phyloP scores from a whole-genome alignment of 2,888 invertebrate species.

The Rhingia campestris region DNA sequence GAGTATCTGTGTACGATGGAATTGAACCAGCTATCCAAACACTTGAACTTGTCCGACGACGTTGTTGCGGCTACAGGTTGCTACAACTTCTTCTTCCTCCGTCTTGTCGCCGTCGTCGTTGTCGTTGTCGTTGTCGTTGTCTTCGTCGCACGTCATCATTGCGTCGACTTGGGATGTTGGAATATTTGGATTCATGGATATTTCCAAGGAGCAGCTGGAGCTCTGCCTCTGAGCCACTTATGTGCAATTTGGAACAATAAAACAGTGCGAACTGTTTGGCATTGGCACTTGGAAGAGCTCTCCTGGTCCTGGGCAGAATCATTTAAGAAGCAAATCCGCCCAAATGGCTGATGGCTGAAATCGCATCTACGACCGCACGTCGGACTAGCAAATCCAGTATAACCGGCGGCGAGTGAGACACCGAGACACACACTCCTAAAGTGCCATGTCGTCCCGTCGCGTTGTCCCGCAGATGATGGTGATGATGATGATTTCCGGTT shows the following conservation, averaged over 20 bases:
- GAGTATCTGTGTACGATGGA: slow-evolving; percentile 22
- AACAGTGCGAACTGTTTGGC: slow-evolving; percentile 69
- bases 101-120: neutral
- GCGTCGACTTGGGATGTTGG: slow-evolving; percentile 22
- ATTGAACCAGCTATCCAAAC: slow-evolving; percentile 60
- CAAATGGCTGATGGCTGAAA: slow-evolving; percentile 46
- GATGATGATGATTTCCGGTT: slow-evolving; percentile 67
- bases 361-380: slow-evolving; percentile 25
- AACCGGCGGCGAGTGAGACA: slow-evolving; percentile 44
- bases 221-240: slow-evolving; percentile 56
- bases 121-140: neutral
- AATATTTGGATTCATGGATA: too few species aligned
- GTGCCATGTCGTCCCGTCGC: slow-evolving; percentile 20
- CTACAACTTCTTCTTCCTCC: slow-evolving; percentile 47
- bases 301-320: slow-evolving; percentile 42
- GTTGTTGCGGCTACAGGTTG: slow-evolving; percentile 66
- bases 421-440: slow-evolving; percentile 26
- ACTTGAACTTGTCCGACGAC: slow-evolving; percentile 67
- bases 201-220: slow-evolving; percentile 8
- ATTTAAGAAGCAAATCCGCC: slow-evolving; percentile 64
- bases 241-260: slow-evolving; percentile 72
- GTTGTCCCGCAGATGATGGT: slow-evolving; percentile 46
- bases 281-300: slow-evolving; percentile 42
- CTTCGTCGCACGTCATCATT: slow-evolving; percentile 25
- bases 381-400: slow-evolving; percentile 65